Evolutionary conservation across 2,113 vertebrate species (phyloP), one percentile per base, ranked within the genome.

Genomic region (Calonectris borealis): DNA sequence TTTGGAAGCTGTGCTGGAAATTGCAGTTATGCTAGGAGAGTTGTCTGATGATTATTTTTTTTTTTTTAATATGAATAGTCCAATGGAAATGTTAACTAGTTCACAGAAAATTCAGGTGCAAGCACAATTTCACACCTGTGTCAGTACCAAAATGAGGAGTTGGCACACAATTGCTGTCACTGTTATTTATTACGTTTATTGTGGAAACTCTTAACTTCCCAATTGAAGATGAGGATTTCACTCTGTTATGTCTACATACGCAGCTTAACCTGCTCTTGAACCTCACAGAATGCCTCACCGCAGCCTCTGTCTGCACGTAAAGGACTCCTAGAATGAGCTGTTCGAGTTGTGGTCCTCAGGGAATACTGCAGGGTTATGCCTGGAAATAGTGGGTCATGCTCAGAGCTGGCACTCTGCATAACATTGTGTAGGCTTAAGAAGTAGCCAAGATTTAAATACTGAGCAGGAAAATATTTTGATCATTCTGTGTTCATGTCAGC

Each of bases 1-100:
- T 94, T 86, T 96, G 92, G 95, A 95, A 94, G 42, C 92, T 36
- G 60, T 75, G 31, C 68, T 96, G 96, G 94, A 94, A 97, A 97
- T 24, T 73, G 85, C 46, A 93, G 95, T 92, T 92, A 40, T 31
- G 42, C 29, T 70, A 42, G 68, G 86, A 68, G 85, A 60, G 38
- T 42, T 76, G 84, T 78, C 85, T 88, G 75, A 85, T 79, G 16
- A 40, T 69, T 26, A 25, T 46, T 46, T 46, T 46, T 46, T 49
- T 55, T 71, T 58, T 31, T 64, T 69, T 44, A 11, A 22, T 12
- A 69, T 69, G 27, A 90, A 13, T 34, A 68, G 64, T 77, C 87
- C 82, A 83, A 9, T 90, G 90, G 90, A 96, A 95, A 94, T 52
- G 29, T 91, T 93, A 66, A 86, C n/a, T 25, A 49, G 42, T 68